Percentiles rank a stretch among this genome's conserved stretches.
Conservation (phyloP, 2,888 invertebrate genomes). For the Alloplasta piceator region DNA sequence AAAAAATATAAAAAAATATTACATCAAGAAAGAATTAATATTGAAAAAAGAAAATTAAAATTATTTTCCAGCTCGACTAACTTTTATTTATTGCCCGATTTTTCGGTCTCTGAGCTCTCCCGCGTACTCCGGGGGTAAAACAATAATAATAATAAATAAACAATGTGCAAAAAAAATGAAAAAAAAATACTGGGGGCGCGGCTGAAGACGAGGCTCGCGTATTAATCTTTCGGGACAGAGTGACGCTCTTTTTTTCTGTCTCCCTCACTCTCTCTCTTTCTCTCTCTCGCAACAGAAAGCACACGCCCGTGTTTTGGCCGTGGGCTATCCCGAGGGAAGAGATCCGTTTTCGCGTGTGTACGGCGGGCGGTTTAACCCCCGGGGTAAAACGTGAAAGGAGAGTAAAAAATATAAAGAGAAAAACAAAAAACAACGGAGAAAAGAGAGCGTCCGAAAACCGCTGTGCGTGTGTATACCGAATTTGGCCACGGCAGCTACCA, state of each 20-base stretch:
- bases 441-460: slow-evolving; percentile 50
- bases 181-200: slow-evolving; percentile 38
- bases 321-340: slow-evolving; percentile 49
- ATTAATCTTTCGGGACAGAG: slow-evolving; percentile 79
- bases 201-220: slow-evolving; percentile 54
- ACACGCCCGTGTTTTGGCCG: slow-evolving; percentile 18
- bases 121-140: too few relatives aligned
- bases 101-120: neutral
- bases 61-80: neutral
- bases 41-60: slow-evolving; percentile 5
- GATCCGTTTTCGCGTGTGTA: slow-evolving; percentile 11
- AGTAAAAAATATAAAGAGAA: slow-evolving; percentile 26
- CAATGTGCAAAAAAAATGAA: slow-evolving; percentile 14
- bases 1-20: neutral
- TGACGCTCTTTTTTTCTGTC: slow-evolving; percentile 72
- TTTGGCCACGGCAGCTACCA: slow-evolving; percentile 67
- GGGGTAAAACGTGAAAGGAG: slow-evolving; percentile 14
- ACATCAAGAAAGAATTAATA: slow-evolving; percentile 4
- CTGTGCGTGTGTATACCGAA: slow-evolving; percentile 50
- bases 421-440: slow-evolving; percentile 31
- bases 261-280: slow-evolving; percentile 40
- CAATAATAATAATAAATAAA: slow-evolving; percentile 30
- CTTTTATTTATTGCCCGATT: neutral
- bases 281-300: slow-evolving; percentile 6
- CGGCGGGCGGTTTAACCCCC: slow-evolving; percentile 22